phyloP scores from a whole-genome alignment of 2,888 invertebrate species.

The Lithophane ornitopus region DNA sequence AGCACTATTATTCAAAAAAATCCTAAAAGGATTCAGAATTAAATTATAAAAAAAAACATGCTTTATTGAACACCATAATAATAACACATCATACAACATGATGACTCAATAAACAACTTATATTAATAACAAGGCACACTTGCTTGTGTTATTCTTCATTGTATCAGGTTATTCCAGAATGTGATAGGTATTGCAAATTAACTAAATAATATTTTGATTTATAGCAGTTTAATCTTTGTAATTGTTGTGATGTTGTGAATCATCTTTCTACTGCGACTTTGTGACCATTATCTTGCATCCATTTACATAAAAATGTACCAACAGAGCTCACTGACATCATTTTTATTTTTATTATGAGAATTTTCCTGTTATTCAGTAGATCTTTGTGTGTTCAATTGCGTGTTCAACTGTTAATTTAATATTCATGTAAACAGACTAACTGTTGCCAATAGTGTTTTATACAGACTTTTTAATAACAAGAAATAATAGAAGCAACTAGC shows the following conservation, averaged over 20 bases:
- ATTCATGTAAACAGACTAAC: neutral
- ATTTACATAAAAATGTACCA: slow-evolving; percentile 31
- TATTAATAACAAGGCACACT: neutral
- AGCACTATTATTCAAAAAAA: neutral
- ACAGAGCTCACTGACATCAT: neutral
- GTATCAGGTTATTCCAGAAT: slow-evolving; percentile 5
- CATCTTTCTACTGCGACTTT: slow-evolving; percentile 6
- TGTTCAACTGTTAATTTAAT: slow-evolving; percentile 10
- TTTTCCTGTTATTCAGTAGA: neutral
- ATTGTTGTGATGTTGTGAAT: slow-evolving; percentile 32
- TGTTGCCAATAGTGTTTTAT: slow-evolving; percentile 3
- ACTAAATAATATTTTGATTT: slow-evolving; percentile 10
- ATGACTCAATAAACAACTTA: neutral
- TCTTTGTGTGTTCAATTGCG: neutral
- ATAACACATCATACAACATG: neutral
- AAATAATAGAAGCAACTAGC: neutral
- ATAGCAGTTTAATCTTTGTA: slow-evolving; percentile 2
- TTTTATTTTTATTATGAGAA: slow-evolving; percentile 6
- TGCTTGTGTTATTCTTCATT: neutral
- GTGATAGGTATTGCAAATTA: slow-evolving; percentile 9
- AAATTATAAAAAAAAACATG: neutral
- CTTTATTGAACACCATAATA: neutral
- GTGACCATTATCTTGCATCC: slow-evolving; percentile 16
- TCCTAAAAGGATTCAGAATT: neutral
- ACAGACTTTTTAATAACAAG: neutral